A percentile compares a stretch with the other conserved stretches of the same genome.
Conservation (phyloP, 2,797 vertebrate genomes). For the Etheostoma perlongum region DNA sequence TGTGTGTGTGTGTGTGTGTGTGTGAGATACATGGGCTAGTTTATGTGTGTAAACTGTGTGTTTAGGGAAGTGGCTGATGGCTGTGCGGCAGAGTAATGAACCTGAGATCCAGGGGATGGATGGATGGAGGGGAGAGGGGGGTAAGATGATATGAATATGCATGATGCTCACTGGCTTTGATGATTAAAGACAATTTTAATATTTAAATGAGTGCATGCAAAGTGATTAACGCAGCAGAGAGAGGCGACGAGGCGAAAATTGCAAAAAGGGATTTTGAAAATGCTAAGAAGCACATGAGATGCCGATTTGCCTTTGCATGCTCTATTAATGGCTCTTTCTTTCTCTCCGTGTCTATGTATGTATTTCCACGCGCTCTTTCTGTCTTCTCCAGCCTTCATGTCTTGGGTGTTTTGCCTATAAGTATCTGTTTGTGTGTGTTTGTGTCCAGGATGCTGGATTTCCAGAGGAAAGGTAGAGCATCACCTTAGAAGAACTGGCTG, state of each 20-base stretch:
- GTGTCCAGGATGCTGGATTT: slow-evolving; percentile 72
- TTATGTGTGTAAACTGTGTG: slow-evolving; percentile 79
- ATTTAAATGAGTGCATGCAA: slow-evolving; percentile 99
- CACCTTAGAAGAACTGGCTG: slow-evolving; percentile 41
- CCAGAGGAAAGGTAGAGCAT: slow-evolving; percentile 55
- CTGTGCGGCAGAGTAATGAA: slow-evolving; percentile 98
- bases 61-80: slow-evolving; percentile 88
- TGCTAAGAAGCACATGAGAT: slow-evolving; percentile 79
- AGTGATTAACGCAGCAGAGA: slow-evolving; percentile 95
- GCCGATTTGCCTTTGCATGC: slow-evolving; percentile 72
- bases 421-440: slow-evolving; percentile 59
- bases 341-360: slow-evolving; percentile 7
- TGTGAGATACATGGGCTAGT: slow-evolving; percentile 18
- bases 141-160: slow-evolving; percentile 96
- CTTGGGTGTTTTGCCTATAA: background rate
- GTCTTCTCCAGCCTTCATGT: slow-evolving; percentile 20
- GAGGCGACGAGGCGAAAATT: slow-evolving; percentile 82
- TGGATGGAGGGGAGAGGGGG: slow-evolving; percentile 63
- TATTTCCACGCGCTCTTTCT: slow-evolving; percentile 27
- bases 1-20: no score
- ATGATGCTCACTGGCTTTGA: slow-evolving; percentile 99
- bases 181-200: slow-evolving; percentile 99
- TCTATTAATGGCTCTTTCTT: slow-evolving; percentile 67
- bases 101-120: slow-evolving; percentile 92
- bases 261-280: slow-evolving; percentile 81